A percentile compares a stretch with the other conserved stretches of the same genome.
phyloP scores from a whole-genome alignment of 2,888 invertebrate species.

The Cheilosia scutellata region DNA sequence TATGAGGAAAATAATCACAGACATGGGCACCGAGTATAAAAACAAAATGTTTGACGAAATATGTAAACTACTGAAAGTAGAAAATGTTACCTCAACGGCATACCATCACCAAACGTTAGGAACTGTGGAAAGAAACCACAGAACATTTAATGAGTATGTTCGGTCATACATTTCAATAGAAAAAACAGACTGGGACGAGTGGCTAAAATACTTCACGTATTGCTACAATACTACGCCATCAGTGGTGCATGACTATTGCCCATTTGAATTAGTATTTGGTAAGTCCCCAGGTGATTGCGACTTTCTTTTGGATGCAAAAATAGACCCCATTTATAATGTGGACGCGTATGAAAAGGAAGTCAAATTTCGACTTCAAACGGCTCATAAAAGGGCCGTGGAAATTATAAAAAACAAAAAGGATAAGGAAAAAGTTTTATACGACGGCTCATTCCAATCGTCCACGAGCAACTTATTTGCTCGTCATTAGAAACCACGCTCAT shows the following conservation, averaged over 20 bases:
- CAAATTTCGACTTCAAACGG: too few relatives aligned
- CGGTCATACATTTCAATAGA: conserved; percentile 9
- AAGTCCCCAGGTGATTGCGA: conserved; percentile 8
- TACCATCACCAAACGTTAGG: conserved; percentile 48
- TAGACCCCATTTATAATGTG: too few relatives aligned
- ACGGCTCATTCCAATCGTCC: too few relatives aligned
- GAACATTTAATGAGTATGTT: conserved; percentile 55
- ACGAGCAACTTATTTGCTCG: too few relatives aligned
- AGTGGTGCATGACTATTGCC: conserved; percentile 11
- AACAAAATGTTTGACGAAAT: too few relatives aligned
- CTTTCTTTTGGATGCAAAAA: conserved; percentile 5
- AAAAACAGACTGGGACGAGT: conserved; percentile 29
- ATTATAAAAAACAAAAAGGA: too few relatives aligned
- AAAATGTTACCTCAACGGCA: conserved; percentile 20
- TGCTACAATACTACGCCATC: conserved; percentile 30
- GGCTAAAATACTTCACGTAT: conserved; percentile 34
- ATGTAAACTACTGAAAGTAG: too few relatives aligned
- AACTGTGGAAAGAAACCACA: conserved; percentile 52
- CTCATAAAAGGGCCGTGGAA: too few relatives aligned
- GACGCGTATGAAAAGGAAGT: too few relatives aligned
- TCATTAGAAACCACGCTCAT: too few relatives aligned
- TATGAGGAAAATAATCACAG: conserved; percentile 1
- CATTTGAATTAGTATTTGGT: conserved; percentile 22
- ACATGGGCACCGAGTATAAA: too few relatives aligned
- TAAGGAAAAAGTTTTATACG: too few relatives aligned